A percentile compares a stretch with the other conserved stretches of the same genome.
Conservation (phyloP, 2,888 invertebrate genomes). For the Ormyrus thymus region DNA sequence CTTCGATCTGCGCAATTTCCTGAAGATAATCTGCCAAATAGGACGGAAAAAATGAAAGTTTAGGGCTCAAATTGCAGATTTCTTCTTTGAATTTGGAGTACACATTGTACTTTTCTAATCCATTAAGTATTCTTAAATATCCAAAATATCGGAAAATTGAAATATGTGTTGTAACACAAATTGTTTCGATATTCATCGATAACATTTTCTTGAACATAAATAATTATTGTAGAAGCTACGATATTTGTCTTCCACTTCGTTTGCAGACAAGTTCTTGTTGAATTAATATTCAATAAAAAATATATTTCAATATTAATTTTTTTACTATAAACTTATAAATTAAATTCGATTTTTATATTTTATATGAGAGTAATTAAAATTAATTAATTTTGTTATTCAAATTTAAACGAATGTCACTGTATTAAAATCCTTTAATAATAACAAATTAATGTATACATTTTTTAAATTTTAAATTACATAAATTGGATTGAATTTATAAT, state of each 20-base stretch:
- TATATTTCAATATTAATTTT: neutral
- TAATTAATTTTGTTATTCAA: too few relatives aligned
- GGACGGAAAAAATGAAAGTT: slow-evolving; percentile 24
- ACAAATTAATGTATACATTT: too few relatives aligned
- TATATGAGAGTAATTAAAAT: too few relatives aligned
- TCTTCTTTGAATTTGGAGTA: slow-evolving; percentile 33
- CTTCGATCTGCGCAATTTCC: slow-evolving; percentile 39
- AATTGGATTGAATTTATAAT: too few relatives aligned
- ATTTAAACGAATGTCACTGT: too few relatives aligned
- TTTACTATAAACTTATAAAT: neutral
- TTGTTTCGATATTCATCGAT: slow-evolving; percentile 2
- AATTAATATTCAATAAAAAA: slow-evolving; percentile 14
- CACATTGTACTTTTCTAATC: neutral
- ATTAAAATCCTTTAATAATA: too few relatives aligned
- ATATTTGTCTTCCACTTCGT: slow-evolving; percentile 30
- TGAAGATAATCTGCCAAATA: slow-evolving; percentile 37
- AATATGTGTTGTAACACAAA: neutral
- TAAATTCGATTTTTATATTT: too few relatives aligned
- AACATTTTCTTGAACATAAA: neutral
- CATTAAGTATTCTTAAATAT: neutral
- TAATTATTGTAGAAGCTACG: neutral
- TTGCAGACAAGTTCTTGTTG: slow-evolving; percentile 30
- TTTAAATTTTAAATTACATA: too few relatives aligned
- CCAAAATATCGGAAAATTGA: neutral
- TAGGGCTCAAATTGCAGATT: slow-evolving; percentile 23